phyloP scores from a whole-genome alignment of 2,113 vertebrate genomes.

The Maylandia zebra region DNA sequence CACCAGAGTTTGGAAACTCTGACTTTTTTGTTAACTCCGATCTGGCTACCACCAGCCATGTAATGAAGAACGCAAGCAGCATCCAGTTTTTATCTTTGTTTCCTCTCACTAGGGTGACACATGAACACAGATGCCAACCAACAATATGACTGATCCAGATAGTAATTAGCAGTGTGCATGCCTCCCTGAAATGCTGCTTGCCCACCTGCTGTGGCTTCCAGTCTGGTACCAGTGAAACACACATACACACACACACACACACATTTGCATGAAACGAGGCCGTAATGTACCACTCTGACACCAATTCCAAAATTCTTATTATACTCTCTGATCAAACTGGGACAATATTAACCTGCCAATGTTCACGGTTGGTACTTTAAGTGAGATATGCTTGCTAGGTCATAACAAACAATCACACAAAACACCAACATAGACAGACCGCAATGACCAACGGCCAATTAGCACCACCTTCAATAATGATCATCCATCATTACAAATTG shows the following conservation, averaged over 20 bases:
- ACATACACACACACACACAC: fast-evolving
- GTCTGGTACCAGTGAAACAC: background rate
- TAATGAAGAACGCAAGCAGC: slow-evolving; percentile 11
- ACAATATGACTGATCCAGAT: slow-evolving; percentile 41
- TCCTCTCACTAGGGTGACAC: slow-evolving; percentile 22
- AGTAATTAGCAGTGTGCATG: slow-evolving; percentile 51
- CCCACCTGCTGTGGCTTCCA: slow-evolving; percentile 34
- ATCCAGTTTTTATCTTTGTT: slow-evolving; percentile 19
- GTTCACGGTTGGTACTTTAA: background rate
- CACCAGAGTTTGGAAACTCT: background rate
- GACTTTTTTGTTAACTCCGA: background rate
- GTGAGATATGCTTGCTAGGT: background rate
- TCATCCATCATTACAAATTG: background rate
- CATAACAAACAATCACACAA: background rate
- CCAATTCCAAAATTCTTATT: background rate
- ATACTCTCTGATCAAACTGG: background rate
- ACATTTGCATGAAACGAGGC: background rate
- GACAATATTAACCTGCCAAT: slow-evolving; percentile 1
- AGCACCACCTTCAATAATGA: background rate
- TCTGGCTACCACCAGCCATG: background rate
- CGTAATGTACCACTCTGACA: background rate
- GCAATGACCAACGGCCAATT: background rate
- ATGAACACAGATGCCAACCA: slow-evolving; percentile 23
- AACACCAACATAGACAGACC: background rate
- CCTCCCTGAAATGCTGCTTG: slow-evolving; percentile 23